Evolutionary conservation across 2,113 vertebrate genomes (phyloP).

Genomic region (Leptobrachium ailaonicum): DNA sequence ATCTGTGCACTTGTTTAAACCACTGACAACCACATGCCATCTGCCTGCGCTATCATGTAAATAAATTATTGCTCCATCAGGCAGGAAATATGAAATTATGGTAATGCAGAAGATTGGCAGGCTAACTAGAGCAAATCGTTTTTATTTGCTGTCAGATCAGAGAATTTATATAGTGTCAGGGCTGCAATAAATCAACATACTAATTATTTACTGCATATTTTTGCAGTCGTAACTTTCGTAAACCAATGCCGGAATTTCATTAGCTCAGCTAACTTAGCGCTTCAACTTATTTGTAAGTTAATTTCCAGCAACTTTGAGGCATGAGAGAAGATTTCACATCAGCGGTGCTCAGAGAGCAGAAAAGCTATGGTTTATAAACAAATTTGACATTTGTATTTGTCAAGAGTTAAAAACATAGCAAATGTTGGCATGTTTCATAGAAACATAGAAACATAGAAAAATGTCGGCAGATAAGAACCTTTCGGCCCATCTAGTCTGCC

Average conservation of each 20-base stretch:
- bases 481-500: too few species aligned
- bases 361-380: too few species aligned
- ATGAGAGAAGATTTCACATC: too few species aligned
- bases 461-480: too few species aligned
- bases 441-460: too few species aligned
- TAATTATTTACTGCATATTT: conserved; percentile 19
- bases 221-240: background rate
- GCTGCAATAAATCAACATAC: conserved; percentile 26
- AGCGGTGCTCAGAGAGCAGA: too few species aligned
- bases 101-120: conserved; percentile 27
- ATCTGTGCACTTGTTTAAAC: background rate
- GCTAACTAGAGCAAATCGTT: conserved; percentile 13
- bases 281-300: too few species aligned
- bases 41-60: background rate
- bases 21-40: conserved; percentile 5
- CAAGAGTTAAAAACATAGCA: too few species aligned
- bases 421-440: too few species aligned
- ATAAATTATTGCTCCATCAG: conserved; percentile 10
- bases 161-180: conserved; percentile 1
- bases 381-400: too few species aligned
- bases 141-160: conserved; percentile 17
- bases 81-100: conserved; percentile 20
- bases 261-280: background rate
- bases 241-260: background rate
- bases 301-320: too few species aligned